These are phyloP conservation scores for Cenopis cana DNA, from an alignment of 2,888 invertebrate species.

Conservation along the genomic window DNA sequence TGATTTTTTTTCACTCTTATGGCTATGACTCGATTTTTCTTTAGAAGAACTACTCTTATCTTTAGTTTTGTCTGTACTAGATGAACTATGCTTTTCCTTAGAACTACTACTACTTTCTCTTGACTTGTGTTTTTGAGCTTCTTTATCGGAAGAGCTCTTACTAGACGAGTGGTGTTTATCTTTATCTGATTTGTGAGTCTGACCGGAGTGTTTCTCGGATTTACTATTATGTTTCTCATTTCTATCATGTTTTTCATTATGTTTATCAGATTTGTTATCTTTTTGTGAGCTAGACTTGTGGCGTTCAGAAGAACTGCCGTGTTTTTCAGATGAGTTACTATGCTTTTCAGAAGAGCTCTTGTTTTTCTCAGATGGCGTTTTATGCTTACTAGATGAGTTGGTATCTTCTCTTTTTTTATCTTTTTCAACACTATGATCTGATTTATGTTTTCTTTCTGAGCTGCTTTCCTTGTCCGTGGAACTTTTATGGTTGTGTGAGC, in stretches of 20 bases:
- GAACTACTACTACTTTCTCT: conserved; percentile 66
- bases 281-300: conserved; percentile 41
- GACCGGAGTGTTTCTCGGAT: conserved; percentile 51
- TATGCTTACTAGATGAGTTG: conserved; percentile 42
- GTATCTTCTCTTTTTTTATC: conserved; percentile 60
- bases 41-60: conserved; percentile 71
- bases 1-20: conserved; percentile 70
- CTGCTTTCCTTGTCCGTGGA: conserved; percentile 60
- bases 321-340: conserved; percentile 32
- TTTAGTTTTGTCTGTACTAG: conserved; percentile 71
- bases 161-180: conserved; percentile 53
- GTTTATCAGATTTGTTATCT: conserved; percentile 57
- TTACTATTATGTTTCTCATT: conserved; percentile 48
- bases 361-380: conserved; percentile 39
- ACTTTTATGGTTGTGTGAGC: conserved; percentile 62
- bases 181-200: conserved; percentile 55
- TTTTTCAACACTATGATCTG: conserved; percentile 58
- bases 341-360: conserved; percentile 43
- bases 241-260: conserved; percentile 50
- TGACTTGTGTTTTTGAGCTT: conserved; percentile 61
- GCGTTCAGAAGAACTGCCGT: conserved; percentile 35
- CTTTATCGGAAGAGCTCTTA: conserved; percentile 63
- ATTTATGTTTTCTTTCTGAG: conserved; percentile 63
- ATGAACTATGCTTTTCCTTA: conserved; percentile 72
- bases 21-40: conserved; percentile 68